Base-by-base conservation (phyloP, 2,888 invertebrate genomes). In the Andrena camellia region DNA sequence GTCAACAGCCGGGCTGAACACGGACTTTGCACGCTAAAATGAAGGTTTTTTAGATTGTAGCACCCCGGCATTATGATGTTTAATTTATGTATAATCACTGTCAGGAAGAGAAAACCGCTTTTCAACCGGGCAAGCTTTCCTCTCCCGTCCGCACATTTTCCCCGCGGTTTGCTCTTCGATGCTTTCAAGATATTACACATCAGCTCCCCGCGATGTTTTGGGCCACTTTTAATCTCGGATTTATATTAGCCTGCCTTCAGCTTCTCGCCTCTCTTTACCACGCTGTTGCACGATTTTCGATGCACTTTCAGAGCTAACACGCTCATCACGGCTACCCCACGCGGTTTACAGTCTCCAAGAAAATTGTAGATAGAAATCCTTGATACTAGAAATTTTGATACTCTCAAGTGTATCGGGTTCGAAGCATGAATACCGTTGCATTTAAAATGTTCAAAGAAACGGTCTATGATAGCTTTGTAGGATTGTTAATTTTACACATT, bases 141-240 rank as follows among this genome's bases (percentile, higher is more conserved):
- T 42, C 72, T 64, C 76, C 48, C 13, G 48, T 57, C 64, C 63
- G 72, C 63, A 67, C 74, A 81, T 82, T 80, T 42, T 78, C 10
- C 68, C 75, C 29, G 13, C 60, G 8, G 29, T 26, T 70, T 48
- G 62, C 67, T 66, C 74, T 75, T 71, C 79, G 82, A 89, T 89
- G 89, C 86, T 88, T 89, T 89, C 83, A 86, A 83, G 86, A 86
- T 84, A 88, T 89, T 84, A 86, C 88, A 48, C 74, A 72, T 73
- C 75, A 86, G 85, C 83, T 86, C 57, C 80, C 80, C 54, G 10
- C 69, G 70, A 79, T 88, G 77, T 85, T 84, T 84, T 87, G 81
- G 83, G 70, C 85, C 86, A 83, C 83, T 88, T 86, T 86, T 87
- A 89, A 88, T 88, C 88, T 72, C 42, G 77, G 68, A 87, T 88